Evolutionary conservation across 2,797 vertebrate genomes (phyloP).

Genomic region (Gila robusta): DNA sequence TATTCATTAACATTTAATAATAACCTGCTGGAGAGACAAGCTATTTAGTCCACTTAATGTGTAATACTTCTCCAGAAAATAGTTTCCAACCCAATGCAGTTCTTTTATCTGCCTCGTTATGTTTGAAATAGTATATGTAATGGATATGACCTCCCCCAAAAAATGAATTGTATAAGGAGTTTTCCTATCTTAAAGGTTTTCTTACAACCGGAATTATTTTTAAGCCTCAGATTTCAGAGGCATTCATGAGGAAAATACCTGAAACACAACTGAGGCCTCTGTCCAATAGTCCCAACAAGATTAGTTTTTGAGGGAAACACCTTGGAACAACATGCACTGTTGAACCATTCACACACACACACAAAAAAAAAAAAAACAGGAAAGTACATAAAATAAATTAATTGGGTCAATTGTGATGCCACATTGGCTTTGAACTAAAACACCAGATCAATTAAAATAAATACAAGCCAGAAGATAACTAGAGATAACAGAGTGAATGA

Average conservation of each 20-base stretch:
- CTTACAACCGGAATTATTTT: not conserved
- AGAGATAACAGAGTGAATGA: not conserved
- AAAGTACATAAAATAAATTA: not conserved
- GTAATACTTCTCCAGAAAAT: not conserved
- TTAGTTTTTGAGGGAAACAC: slow-evolving; percentile 10
- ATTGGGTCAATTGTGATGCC: not conserved
- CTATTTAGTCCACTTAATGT: not conserved
- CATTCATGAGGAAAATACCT: not conserved
- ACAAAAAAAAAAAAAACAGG: not conserved
- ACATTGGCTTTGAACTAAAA: not conserved
- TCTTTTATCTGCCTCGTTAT: not conserved
- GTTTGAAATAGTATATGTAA: not conserved
- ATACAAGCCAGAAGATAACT: slow-evolving; percentile 5
- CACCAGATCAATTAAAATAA: not conserved
- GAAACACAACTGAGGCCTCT: not conserved
- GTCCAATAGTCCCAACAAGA: not conserved
- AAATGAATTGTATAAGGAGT: not conserved
- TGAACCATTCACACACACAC: not conserved
- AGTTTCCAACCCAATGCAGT: not conserved
- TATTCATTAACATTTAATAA: not conserved
- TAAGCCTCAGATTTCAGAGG: not conserved
- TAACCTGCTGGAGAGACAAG: not conserved
- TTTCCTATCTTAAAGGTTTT: not conserved
- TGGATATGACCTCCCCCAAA: too few species aligned
- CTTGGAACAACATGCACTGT: not conserved